Evolutionary conservation across 2,888 invertebrate genomes (phyloP).

Genomic region (Orthonychiurus folsomi): DNA sequence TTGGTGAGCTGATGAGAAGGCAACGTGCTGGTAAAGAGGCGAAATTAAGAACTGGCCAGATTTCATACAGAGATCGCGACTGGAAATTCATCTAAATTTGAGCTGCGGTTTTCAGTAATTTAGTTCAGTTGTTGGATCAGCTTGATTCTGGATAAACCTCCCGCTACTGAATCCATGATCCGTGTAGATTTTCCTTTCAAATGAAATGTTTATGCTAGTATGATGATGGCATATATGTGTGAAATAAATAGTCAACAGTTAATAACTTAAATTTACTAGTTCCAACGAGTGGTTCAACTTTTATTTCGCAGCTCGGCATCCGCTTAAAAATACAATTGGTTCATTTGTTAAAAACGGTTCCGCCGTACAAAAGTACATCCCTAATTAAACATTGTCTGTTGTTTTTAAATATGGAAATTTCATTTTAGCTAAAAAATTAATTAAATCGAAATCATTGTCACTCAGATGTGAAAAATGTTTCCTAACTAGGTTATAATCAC

Average conservation of each 20-base stretch:
- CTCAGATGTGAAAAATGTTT: constrained; percentile 10
- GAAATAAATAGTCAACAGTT: background rate
- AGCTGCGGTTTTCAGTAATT: no score
- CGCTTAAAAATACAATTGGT: background rate
- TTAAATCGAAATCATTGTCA: constrained; percentile 12
- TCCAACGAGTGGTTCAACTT: background rate
- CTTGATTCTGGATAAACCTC: no score
- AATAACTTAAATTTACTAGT: background rate
- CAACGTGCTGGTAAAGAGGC: constrained; percentile 52
- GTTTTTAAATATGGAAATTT: constrained; percentile 9
- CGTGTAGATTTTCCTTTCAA: no score
- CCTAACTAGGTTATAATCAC: background rate
- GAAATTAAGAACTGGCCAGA: constrained; percentile 58
- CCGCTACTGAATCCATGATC: no score
- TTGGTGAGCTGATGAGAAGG: constrained; percentile 50
- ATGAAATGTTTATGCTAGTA: background rate
- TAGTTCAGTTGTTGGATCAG: no score
- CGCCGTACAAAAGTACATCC: background rate
- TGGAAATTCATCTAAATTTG: constrained; percentile 56
- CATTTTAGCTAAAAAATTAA: constrained; percentile 13
- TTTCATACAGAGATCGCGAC: constrained; percentile 63
- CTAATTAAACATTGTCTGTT: background rate
- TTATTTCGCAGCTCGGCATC: background rate
- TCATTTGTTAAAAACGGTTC: background rate
- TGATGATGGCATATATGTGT: background rate